These are phyloP conservation scores for Argya squamiceps DNA, from an alignment of 2,797 vertebrate genomes.

Conservation along the genomic window DNA sequence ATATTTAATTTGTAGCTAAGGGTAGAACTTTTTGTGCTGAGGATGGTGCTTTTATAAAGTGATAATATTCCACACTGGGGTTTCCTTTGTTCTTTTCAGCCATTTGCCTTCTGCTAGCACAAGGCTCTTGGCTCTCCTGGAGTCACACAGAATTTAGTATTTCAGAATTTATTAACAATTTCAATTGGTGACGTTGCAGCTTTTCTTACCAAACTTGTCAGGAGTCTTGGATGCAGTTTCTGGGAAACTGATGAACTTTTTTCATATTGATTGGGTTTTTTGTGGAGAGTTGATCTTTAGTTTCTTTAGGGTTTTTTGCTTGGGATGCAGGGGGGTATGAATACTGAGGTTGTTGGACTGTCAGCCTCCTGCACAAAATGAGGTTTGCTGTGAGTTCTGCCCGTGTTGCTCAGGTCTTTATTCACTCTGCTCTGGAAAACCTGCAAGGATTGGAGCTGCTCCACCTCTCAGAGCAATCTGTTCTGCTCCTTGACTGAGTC, in stretches of 20 bases:
- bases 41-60: neutral
- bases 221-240: neutral
- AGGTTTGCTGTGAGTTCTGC: neutral
- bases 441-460: neutral
- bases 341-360: neutral
- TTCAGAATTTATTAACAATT: neutral
- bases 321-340: neutral
- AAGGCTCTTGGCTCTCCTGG: neutral
- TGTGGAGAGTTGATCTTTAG: neutral
- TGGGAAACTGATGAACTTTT: neutral
- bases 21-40: neutral
- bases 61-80: neutral
- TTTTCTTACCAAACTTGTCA: neutral
- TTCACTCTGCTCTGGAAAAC: neutral
- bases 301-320: neutral
- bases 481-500: neutral
- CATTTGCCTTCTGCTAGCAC: neutral
- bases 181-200: too few species aligned
- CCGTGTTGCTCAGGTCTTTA: neutral
- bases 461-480: neutral
- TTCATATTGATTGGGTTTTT: fast-evolving
- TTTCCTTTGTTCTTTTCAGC: neutral
- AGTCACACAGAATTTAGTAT: neutral
- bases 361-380: neutral
- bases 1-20: neutral